Conservation (phyloP, 2,888 invertebrate species). For the Chrysotoxum bicinctum region DNA sequence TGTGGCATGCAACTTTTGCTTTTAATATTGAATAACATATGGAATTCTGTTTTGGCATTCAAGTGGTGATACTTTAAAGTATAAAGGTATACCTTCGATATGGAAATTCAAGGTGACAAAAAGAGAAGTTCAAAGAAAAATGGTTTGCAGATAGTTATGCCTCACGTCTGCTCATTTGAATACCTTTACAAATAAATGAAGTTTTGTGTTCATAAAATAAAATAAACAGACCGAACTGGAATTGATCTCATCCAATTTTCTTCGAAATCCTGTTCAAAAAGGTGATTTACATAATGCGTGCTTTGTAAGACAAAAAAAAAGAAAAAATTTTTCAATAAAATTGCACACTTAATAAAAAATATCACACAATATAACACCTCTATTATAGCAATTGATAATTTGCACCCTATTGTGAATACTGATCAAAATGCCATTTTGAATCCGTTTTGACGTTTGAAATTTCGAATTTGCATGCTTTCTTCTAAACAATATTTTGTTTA, state of each 20-base stretch:
- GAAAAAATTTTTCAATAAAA: too few relatives aligned
- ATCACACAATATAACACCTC: too few relatives aligned
- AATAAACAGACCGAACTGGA: background rate
- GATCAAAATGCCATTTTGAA: too few relatives aligned
- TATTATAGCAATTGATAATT: too few relatives aligned
- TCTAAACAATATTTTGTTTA: too few relatives aligned
- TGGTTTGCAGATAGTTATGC: background rate
- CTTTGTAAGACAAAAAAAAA: too few relatives aligned
- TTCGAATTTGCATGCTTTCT: too few relatives aligned
- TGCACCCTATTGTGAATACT: too few relatives aligned
- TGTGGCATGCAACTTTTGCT: conserved; percentile 34
- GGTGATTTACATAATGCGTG: too few relatives aligned
- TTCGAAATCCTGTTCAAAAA: background rate
- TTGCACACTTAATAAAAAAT: too few relatives aligned
- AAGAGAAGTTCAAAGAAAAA: background rate
- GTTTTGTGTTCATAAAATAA: background rate
- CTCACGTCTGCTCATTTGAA: background rate
- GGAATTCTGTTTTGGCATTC: conserved; percentile 4
- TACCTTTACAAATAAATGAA: background rate
- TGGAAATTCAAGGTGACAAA: conserved; percentile 4
- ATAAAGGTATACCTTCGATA: background rate
- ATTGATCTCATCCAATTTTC: background rate
- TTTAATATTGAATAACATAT: conserved; percentile 38
- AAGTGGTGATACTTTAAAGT: background rate
- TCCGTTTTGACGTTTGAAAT: too few relatives aligned